These are phyloP conservation scores for Pomatostomus ruficeps DNA, from an alignment of 2,113 vertebrate genomes.

Conservation along the genomic window DNA sequence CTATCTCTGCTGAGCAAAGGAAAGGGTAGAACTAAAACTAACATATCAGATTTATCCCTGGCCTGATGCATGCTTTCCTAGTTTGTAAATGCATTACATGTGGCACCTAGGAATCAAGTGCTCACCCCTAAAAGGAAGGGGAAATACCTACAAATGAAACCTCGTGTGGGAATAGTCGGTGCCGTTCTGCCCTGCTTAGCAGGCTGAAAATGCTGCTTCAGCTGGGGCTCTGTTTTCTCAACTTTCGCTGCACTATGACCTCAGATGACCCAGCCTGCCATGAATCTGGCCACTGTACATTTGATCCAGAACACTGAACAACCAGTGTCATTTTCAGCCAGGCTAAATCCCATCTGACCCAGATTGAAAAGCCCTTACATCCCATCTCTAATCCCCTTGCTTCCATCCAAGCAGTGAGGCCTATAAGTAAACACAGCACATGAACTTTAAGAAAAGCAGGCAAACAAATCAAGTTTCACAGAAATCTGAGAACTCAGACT, in stretches of 20 bases:
- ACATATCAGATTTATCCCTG: background rate
- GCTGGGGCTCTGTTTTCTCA: background rate
- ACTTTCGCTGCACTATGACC: constrained; percentile 20
- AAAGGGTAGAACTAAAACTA: background rate
- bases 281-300: background rate
- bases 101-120: background rate
- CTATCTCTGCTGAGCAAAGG: background rate
- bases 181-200: background rate
- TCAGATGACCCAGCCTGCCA: background rate
- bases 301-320: background rate
- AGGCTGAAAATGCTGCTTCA: background rate
- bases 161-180: background rate
- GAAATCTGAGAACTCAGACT: background rate
- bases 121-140: background rate
- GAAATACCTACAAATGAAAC: background rate
- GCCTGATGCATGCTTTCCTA: background rate
- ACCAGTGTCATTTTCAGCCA: background rate
- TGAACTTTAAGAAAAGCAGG: background rate
- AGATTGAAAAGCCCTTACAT: background rate
- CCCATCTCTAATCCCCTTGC: background rate
- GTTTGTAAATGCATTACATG: background rate
- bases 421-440: background rate
- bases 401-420: background rate
- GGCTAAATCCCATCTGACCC: constrained; percentile 3
- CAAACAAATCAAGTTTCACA: background rate